Base-by-base conservation (phyloP, 1,140 invertebrate genomes). In the Trichonephila clavata region DNA sequence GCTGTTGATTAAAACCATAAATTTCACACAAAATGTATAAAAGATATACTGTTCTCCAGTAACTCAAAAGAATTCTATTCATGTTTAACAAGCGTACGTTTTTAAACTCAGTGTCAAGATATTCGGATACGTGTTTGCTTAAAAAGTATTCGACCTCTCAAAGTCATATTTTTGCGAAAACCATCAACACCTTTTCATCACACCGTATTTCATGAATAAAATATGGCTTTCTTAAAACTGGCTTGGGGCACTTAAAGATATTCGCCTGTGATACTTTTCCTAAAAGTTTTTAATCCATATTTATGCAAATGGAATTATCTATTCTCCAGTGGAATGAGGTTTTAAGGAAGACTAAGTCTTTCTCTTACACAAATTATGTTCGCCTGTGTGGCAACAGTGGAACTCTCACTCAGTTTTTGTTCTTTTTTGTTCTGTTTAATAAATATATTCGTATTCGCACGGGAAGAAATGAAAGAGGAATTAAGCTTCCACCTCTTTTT, bases 261-360 rank as follows among this genome's bases (percentile, higher is more conserved):
- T 89, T 60, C 14, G 24, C 6, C 39, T 24, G 32, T 68, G 24
- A 90, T 81, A 90, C 20, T 90, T 80, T 60, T 81, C 21, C 59
- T 32, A n/a, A 20, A 90, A 90, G 24, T 24, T 90, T 90, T 90
- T 81, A 90, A 90, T 90, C 71, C 57, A 32, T 81, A 60, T 90
- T 90, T 81, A 90, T 90, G 89, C 32, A 90, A 90, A 90, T 90
- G 50, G 39, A 50, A 27, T 71, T 71, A 43, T 68, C 24, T 89
- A 61, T 39, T 24, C 10, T 24, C 6, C 3, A 43, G 57, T 21
- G 20, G 57, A 90, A 27, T 90, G 86, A 32, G 39, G 65, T 24
- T 87, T 87, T 87, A 87, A 63, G 20, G 39, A 63, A 21, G 21
- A 13, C 24, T 50, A 20, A 59, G 43, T 59, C 84, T 24, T 27